Evolutionary conservation across 2,888 invertebrate species (phyloP), one percentile per base, ranked within the genome.

Genomic region (Myopa tessellatipennis): DNA sequence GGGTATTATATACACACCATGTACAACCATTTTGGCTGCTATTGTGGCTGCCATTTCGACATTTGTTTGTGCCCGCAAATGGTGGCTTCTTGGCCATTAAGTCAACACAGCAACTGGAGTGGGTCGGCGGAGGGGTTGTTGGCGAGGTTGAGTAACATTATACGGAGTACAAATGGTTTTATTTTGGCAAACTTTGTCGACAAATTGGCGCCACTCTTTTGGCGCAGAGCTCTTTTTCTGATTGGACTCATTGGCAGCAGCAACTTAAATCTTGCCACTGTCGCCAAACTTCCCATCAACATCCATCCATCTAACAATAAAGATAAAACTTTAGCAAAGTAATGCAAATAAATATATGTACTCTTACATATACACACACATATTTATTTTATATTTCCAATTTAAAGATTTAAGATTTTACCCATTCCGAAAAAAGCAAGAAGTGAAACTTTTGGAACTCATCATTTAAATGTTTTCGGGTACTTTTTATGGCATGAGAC

Each of bases 191-290:
- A 85, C 84, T 85, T 86, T 83, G 83, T 82, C 88, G 88, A 82
- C 88, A 83, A 81, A 81, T 83, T 82, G 88, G 87, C 88, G 88
- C 88, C 88, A 85, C 82, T 84, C 85, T 86, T 87, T 86, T 87
- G 86, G 82, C 88, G 88, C 87, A 87, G 83, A 85, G 83, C 81
- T 81, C 63, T 81, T 76, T 79, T 76, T 61, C 55, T 76, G 60
- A 70, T 65, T 79, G 69, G 34, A 72, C 70, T 52, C 74, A 75
- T 55, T 78, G 76, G 76, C 79, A 80, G 77, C 78, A 73, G 34
- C 58, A 74, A 68, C 65, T 52, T 71, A 69, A 69, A 71, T 55
- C 52, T 50, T 50, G 72, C 77, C 73, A 74, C 52, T 74, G 79
- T 79, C 79, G 77, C 79, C 79, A 79, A 71, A 65, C 63, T 71